Evolutionary conservation across 2,113 vertebrate species (phyloP).

Genomic region (Felis catus): F.catus_Fca126_mat1.0 CM031416.1:38001501-38002000

Average conservation of each 20-base stretch:
- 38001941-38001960: neutral
- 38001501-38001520: neutral
- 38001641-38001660: neutral
- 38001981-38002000: neutral
- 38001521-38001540: neutral
- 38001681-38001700: neutral
- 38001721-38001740: neutral
- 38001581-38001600: neutral
- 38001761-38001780: neutral
- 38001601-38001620: neutral
- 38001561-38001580: neutral
- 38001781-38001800: neutral
- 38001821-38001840: neutral
- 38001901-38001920: neutral
- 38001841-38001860: slow-evolving; percentile 13
- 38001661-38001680: neutral
- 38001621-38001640: neutral
- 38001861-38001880: neutral
- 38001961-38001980: neutral
- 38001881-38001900: neutral
- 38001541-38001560: neutral
- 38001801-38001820: neutral
- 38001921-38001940: neutral
- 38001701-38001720: neutral
- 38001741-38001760: neutral